phyloP scores from a whole-genome alignment of 2,797 vertebrate species.

The Xiphorhynchus erythropygius region DNA sequence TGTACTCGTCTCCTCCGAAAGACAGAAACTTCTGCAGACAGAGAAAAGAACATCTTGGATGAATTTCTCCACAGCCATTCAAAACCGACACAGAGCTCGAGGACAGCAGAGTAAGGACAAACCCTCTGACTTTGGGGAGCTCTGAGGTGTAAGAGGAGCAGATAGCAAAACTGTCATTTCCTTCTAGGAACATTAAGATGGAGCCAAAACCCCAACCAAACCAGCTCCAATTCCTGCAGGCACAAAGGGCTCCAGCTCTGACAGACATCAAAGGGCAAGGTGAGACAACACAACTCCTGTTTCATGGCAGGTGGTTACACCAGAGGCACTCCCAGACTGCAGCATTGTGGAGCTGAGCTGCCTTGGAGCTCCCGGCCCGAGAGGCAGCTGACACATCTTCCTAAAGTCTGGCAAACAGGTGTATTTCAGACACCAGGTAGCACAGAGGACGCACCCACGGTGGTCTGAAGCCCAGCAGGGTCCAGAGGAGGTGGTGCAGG shows the following conservation, averaged over 20 bases:
- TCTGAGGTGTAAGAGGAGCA: neutral
- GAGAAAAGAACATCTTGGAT: neutral
- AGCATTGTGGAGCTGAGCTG: neutral
- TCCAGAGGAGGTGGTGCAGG: neutral
- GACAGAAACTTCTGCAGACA: slow-evolving; percentile 8
- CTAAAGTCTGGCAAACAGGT: neutral
- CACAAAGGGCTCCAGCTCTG: neutral
- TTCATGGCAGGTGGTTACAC: neutral
- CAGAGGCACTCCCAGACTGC: neutral
- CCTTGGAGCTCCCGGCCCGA: neutral
- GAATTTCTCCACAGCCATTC: neutral
- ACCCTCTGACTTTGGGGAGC: neutral
- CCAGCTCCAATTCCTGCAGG: neutral
- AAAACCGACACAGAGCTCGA: neutral
- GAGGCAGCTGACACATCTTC: neutral
- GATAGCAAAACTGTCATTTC: neutral
- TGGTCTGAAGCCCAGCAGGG: neutral
- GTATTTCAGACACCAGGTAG: neutral
- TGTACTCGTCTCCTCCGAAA: neutral
- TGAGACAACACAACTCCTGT: neutral
- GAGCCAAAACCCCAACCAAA: neutral
- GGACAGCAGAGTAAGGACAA: neutral
- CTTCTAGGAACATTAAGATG: neutral
- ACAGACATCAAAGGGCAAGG: neutral
- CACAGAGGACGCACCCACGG: neutral